These are phyloP conservation scores for Heliconius nattereri DNA, from an alignment of 1,140 invertebrate species.

Conservation along the genomic window DNA sequence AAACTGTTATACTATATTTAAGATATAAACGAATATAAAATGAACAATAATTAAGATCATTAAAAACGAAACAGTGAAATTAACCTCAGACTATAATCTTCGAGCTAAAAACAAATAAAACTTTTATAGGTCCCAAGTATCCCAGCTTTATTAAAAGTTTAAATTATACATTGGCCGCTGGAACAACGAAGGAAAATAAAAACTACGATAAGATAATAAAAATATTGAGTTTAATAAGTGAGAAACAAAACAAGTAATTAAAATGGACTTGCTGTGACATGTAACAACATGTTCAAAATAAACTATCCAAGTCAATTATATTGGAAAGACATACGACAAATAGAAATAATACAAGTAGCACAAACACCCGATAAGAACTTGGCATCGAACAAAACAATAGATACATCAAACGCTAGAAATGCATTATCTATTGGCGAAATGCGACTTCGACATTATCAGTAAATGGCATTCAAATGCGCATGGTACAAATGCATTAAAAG, in stretches of 20 bases:
- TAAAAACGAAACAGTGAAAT: conserved; percentile 1
- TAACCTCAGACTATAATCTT: conserved; percentile 6
- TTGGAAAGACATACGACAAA: neutral
- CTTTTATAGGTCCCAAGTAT: conserved; percentile 17
- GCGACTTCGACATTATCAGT: conserved; percentile 42
- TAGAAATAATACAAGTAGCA: conserved; percentile 1
- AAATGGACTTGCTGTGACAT: conserved; percentile 19
- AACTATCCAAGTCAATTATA: neutral
- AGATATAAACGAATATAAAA: neutral
- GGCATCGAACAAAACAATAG: conserved; percentile 40
- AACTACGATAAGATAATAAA: conserved; percentile 33
- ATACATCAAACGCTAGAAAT: conserved; percentile 49
- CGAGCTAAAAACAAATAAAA: conserved; percentile 16
- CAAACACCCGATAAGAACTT: neutral
- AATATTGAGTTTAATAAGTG: conserved; percentile 25
- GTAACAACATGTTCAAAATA: conserved; percentile 18
- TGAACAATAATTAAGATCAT: neutral
- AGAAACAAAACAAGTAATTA: conserved; percentile 29
- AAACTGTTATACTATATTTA: neutral
- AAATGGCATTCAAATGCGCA: conserved; percentile 35
- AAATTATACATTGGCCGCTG: conserved; percentile 20
- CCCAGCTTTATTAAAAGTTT: conserved; percentile 25
- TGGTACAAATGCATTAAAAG: conserved; percentile 33
- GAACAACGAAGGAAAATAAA: conserved; percentile 22
- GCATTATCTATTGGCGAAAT: conserved; percentile 45